Conservation (phyloP, 2,113 vertebrate species). For the Catharus fuscescens region DNA sequence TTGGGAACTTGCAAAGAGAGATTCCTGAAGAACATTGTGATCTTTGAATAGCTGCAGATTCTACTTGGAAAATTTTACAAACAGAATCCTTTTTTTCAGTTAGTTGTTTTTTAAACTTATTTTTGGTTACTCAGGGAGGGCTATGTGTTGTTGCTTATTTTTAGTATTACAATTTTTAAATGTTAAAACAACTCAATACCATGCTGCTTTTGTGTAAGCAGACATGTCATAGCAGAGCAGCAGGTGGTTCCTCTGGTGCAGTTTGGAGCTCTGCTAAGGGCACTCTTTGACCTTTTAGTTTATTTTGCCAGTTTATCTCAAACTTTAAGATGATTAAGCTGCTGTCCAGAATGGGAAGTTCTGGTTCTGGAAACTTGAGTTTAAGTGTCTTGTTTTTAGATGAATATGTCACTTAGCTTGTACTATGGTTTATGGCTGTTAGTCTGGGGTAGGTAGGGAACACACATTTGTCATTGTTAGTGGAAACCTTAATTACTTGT, state of each 20-base stretch:
- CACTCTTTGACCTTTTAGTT: not conserved
- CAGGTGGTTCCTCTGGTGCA: not conserved
- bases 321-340: not conserved
- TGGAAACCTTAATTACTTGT: not conserved
- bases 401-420: not conserved
- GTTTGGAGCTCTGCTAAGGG: not conserved
- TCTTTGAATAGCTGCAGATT: not conserved
- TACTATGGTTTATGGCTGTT: not conserved
- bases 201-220: not conserved
- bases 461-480: not conserved
- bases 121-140: not conserved
- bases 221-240: not conserved
- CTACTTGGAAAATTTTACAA: not conserved
- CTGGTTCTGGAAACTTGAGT: not conserved
- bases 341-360: not conserved
- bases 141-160: not conserved
- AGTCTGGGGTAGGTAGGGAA: not conserved
- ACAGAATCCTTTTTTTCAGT: not conserved
- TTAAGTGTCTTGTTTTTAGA: not conserved
- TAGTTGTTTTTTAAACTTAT: not conserved
- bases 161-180: not conserved
- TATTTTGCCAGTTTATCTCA: not conserved
- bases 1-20: not conserved
- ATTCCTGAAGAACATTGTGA: not conserved
- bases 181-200: not conserved